Conservation (phyloP, 2,888 invertebrate genomes). For the Thelaira solivaga region DNA sequence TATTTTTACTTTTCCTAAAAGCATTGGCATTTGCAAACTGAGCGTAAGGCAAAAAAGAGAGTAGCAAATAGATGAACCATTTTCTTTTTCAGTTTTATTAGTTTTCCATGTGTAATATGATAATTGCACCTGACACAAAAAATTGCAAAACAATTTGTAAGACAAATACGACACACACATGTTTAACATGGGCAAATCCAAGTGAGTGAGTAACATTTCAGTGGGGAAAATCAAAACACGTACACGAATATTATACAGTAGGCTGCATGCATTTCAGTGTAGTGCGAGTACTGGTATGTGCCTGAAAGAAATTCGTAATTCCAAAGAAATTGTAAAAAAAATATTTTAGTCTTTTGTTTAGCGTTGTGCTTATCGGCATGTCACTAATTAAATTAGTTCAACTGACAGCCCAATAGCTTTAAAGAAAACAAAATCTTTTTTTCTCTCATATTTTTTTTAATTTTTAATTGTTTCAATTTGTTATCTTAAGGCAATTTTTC, state of each 20-base stretch:
- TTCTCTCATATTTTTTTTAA: no score
- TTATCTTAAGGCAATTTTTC: no score
- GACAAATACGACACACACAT: neutral
- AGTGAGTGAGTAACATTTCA: slow-evolving; percentile 9
- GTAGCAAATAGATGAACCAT: slow-evolving; percentile 43
- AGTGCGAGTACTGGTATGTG: neutral
- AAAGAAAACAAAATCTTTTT: no score
- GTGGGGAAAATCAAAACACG: slow-evolving; percentile 35
- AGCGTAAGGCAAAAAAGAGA: slow-evolving; percentile 17
- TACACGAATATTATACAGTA: neutral
- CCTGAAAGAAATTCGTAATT: neutral
- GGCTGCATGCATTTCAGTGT: slow-evolving; percentile 22
- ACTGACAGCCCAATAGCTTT: no score
- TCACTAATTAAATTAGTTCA: no score
- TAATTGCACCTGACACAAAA: slow-evolving; percentile 62
- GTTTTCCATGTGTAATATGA: slow-evolving; percentile 59
- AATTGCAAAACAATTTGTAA: slow-evolving; percentile 21
- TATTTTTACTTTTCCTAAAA: slow-evolving; percentile 16
- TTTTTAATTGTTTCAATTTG: no score
- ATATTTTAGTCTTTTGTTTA: neutral
- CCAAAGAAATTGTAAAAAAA: neutral
- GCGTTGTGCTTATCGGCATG: neutral
- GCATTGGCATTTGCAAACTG: slow-evolving; percentile 44
- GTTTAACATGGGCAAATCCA: no score
- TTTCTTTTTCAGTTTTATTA: slow-evolving; percentile 24